Conservation (phyloP, 2,113 vertebrate species). For the Mustelus asterias region DNA sequence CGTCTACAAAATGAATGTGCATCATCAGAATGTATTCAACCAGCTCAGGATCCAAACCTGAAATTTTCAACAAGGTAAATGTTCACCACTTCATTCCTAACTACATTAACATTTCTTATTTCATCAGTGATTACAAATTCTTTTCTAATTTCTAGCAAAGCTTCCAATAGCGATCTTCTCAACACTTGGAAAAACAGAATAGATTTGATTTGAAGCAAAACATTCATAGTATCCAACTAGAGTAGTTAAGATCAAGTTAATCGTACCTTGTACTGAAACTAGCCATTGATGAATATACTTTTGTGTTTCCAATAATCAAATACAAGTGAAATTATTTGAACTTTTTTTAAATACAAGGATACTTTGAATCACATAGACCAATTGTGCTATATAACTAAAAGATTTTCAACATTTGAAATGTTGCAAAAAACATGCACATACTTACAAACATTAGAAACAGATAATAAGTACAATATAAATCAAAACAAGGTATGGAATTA, state of each 20-base stretch:
- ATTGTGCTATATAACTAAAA: background rate
- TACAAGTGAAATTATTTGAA: background rate
- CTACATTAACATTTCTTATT: background rate
- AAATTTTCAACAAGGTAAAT: background rate
- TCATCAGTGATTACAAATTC: no score
- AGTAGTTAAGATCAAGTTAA: background rate
- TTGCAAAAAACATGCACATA: background rate
- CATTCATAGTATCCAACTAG: background rate
- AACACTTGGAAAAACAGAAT: background rate
- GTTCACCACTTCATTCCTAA: background rate
- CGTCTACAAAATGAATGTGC: background rate
- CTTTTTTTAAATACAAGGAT: background rate
- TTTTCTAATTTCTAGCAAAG: background rate
- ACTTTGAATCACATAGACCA: background rate
- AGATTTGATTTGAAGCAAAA: background rate
- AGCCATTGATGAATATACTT: background rate
- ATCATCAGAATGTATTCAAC: no score
- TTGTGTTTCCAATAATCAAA: background rate
- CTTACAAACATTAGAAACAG: background rate
- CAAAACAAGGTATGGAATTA: background rate
- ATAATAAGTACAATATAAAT: background rate
- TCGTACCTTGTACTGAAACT: background rate
- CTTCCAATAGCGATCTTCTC: background rate
- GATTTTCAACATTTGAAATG: background rate
- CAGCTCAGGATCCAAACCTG: background rate